These are phyloP conservation scores for Lasioglossum morio DNA, from an alignment of 2,888 invertebrate species.

Conservation along the genomic window DNA sequence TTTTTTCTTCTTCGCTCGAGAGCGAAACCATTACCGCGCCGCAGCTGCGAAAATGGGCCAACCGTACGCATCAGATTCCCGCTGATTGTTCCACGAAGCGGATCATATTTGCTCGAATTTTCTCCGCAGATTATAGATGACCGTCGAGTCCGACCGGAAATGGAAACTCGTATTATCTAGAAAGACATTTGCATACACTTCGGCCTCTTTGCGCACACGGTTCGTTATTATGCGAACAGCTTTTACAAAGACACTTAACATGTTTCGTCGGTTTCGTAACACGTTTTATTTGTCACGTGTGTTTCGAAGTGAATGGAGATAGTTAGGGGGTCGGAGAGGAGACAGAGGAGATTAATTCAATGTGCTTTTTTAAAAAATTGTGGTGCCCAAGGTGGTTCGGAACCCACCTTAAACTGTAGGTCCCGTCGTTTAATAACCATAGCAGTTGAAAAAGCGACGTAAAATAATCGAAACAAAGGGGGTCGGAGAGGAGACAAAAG, in stretches of 20 bases:
- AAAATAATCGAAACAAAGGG: no score
- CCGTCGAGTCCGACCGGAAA: background rate
- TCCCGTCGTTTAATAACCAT: no score
- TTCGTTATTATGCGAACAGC: background rate
- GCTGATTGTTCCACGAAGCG: background rate
- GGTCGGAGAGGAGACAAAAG: no score
- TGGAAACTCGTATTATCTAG: background rate
- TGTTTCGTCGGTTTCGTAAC: no score
- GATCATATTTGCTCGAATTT: constrained; percentile 2
- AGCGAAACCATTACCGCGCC: constrained; percentile 5
- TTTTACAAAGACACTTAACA: background rate
- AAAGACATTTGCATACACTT: background rate
- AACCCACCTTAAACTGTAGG: no score
- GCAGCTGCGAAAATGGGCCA: constrained; percentile 1
- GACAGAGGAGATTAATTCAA: no score
- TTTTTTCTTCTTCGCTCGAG: background rate
- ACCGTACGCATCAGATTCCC: background rate
- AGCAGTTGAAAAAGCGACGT: no score
- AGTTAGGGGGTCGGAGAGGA: no score
- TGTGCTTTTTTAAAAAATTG: no score
- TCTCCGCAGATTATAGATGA: background rate
- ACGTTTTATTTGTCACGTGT: no score
- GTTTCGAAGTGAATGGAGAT: no score
- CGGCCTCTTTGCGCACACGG: background rate
- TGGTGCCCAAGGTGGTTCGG: no score